A percentile compares a stretch with the other conserved stretches of the same genome.
These are phyloP conservation scores for Emys orbicularis DNA, from an alignment of 2,797 vertebrate genomes.

Conservation along the genomic window DNA sequence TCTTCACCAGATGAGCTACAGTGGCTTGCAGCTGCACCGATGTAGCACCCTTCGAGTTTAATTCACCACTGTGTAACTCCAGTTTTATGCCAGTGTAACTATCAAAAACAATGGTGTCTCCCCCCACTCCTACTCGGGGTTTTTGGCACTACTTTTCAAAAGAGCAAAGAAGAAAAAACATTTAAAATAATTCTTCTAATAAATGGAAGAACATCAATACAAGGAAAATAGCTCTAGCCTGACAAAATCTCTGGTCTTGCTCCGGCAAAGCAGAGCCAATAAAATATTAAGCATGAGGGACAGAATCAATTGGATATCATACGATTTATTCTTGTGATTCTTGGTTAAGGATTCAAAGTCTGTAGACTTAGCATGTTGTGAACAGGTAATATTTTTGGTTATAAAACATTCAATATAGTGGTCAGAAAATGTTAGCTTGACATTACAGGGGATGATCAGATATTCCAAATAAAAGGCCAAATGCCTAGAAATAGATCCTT, in stretches of 20 bases:
- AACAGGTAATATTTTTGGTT: background rate
- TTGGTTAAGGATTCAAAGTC: background rate
- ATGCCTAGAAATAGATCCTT: conserved; percentile 63
- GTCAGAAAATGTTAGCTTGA: background rate
- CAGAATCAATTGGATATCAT: background rate
- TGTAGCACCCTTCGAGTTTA: background rate
- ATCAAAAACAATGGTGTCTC: background rate
- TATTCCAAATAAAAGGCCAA: conserved; percentile 52
- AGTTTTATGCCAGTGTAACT: background rate
- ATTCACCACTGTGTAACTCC: background rate
- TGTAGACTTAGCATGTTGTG: background rate
- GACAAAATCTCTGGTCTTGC: background rate
- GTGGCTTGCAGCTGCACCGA: too few species aligned
- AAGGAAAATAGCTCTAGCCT: background rate
- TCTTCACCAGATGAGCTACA: too few species aligned
- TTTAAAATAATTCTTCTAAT: background rate
- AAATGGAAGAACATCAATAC: background rate
- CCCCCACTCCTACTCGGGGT: too few species aligned
- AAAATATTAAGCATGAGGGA: background rate
- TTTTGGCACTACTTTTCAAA: background rate
- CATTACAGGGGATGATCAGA: conserved; percentile 14
- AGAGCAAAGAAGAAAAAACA: background rate
- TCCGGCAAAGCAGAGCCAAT: conserved; percentile 9
- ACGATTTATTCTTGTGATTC: conserved; percentile 36
- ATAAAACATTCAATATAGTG: background rate